Evolutionary conservation across 2,888 invertebrate genomes (phyloP), one percentile per base, ranked within the genome.

Genomic region (Flabesymbios commensalis): DNA sequence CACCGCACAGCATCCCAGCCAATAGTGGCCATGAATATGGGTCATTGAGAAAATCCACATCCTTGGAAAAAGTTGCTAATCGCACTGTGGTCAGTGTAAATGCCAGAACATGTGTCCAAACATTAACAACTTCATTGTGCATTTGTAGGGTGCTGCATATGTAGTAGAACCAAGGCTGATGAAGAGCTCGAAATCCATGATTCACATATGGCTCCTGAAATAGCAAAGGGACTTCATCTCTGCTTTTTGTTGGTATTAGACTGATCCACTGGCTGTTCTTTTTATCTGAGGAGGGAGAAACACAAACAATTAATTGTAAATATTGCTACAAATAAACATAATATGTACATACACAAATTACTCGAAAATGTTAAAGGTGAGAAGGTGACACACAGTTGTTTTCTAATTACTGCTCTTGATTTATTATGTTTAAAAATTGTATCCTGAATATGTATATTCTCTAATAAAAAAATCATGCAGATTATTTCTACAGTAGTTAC

Each of bases 121-220:
- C 72, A 58, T 81, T 81, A 74, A 81, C 74, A 43, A 78, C 75
- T 65, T 80, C 81, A 64, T 81, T 81, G 61, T 81, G 80, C 53
- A 75, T 67, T 69, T 79, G 78, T 55, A 81, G 79, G 4, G 78
- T 62, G 55, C 79, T 80, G 41, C 68, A 64, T 22, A 77, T 54
- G 64, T 80, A 80, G 68, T 77, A 76, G 39, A 68, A 67, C 80
- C 79, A 80, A 45, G 78, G 78, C 59, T 77, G 77, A 54, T 78
- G 70, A 19, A 74, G 66, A n/a, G 71, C 71, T n/a, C 81, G 74
- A 64, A 79, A 81, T 7, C 81, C 81, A 19, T 73, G 72, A 54
- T 75, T 72, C 4, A 81, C 75, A 65, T 80, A 74, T 14, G 79
- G 78, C 57, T 81, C 81, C 57, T 75, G 78, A 63, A 79, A 80